Conservation (phyloP, 2,113 vertebrate species). For the Sturnira hondurensis region DNA sequence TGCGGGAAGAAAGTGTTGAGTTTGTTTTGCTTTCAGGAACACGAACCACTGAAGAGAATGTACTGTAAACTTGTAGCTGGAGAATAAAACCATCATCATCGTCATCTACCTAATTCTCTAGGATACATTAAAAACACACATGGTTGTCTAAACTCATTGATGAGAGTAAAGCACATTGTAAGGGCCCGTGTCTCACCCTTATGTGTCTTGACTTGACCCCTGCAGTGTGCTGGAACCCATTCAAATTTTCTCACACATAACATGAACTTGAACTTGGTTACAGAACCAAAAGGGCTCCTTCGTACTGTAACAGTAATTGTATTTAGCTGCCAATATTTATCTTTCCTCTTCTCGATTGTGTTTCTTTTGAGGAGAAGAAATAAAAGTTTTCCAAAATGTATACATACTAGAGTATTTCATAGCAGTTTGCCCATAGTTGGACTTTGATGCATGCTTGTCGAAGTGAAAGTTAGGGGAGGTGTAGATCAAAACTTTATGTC, state of each 20-base stretch:
- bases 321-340: background rate
- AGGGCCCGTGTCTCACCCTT: background rate
- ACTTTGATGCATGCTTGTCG: background rate
- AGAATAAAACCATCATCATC: slow-evolving; percentile 49
- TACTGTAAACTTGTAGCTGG: slow-evolving; percentile 50
- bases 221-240: background rate
- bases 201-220: slow-evolving; percentile 35
- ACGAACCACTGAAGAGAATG: slow-evolving; percentile 62
- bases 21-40: slow-evolving; percentile 70
- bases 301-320: background rate
- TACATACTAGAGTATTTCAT: background rate
- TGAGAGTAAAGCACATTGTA: background rate
- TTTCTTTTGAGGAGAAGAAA: background rate
- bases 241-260: background rate
- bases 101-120: slow-evolving; percentile 41
- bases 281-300: background rate
- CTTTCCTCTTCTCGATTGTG: background rate
- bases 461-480: background rate
- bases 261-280: slow-evolving; percentile 15
- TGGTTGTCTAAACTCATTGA: background rate
- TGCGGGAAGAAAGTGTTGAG: slow-evolving; percentile 62
- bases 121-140: background rate
- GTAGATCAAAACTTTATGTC: background rate
- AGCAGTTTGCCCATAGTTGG: background rate
- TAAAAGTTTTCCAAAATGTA: background rate